Evolutionary conservation across 2,888 invertebrate species (phyloP).

Genomic region (Ethmia dodecea): DNA sequence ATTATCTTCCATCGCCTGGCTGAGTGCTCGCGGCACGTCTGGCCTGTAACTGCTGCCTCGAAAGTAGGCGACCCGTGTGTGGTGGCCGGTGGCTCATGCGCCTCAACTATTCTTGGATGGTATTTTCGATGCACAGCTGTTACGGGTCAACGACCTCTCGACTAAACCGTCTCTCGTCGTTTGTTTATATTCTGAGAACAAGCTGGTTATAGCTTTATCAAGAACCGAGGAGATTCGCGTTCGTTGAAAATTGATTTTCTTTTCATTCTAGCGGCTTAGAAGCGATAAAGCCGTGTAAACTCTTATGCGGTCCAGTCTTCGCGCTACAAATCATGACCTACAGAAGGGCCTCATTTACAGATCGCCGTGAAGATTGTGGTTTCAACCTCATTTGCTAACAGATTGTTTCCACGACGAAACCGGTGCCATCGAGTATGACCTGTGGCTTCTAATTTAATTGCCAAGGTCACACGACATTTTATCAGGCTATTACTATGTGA

Average conservation of each 20-base stretch:
- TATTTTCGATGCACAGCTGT: constrained; percentile 45
- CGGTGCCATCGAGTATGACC: constrained; percentile 33
- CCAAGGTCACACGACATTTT: constrained; percentile 27
- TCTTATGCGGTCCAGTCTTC: constrained; percentile 7
- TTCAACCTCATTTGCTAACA: constrained; percentile 26
- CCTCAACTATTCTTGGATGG: constrained; percentile 33
- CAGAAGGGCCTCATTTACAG: constrained; percentile 20
- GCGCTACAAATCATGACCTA: constrained; percentile 25
- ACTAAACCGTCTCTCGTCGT: constrained; percentile 11
- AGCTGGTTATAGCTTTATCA: constrained; percentile 8
- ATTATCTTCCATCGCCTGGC: constrained; percentile 58
- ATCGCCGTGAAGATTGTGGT: constrained; percentile 25
- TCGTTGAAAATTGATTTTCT: no score
- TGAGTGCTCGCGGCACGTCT: constrained; percentile 54
- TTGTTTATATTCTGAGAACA: constrained; percentile 14
- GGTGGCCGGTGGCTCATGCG: constrained; percentile 10
- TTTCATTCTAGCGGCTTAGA: no score
- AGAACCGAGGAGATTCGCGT: no score
- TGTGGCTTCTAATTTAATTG: constrained; percentile 38
- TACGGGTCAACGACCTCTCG: constrained; percentile 33
- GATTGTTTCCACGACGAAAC: constrained; percentile 31
- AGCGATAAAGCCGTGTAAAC: no score
- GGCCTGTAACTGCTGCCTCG: constrained; percentile 46
- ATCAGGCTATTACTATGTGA: no score
- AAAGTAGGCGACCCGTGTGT: constrained; percentile 49